A percentile compares a stretch with the other conserved stretches of the same genome.
These are phyloP conservation scores for Tetragnatha montana DNA, from an alignment of 2,888 invertebrate species.

Conservation along the genomic window DNA sequence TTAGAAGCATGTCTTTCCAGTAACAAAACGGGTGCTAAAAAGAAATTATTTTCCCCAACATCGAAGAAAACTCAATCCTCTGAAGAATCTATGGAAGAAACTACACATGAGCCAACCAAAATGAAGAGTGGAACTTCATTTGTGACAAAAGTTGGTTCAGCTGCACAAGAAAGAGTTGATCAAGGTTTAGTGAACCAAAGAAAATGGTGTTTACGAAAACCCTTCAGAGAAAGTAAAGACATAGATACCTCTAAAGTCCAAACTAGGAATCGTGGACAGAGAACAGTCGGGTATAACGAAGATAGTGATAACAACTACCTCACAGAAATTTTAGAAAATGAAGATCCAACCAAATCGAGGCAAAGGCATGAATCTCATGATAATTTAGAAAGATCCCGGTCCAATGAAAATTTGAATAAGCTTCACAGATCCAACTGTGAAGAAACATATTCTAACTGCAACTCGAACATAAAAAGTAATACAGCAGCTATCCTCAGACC, in stretches of 20 bases:
- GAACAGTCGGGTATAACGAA: slow-evolving; percentile 76
- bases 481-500: slow-evolving; percentile 39
- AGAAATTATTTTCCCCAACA: not conserved
- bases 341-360: slow-evolving; percentile 31
- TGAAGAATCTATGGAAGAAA: not conserved
- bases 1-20: not conserved
- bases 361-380: not conserved
- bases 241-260: slow-evolving; percentile 29
- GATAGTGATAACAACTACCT: slow-evolving; percentile 73
- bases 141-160: not conserved
- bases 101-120: not conserved
- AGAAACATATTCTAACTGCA: not conserved
- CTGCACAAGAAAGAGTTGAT: not conserved
- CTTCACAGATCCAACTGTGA: not conserved
- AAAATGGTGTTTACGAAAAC: slow-evolving; percentile 44
- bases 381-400: not conserved
- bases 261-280: slow-evolving; percentile 75
- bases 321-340: slow-evolving; percentile 47
- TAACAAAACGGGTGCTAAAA: not conserved
- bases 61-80: slow-evolving; percentile 6
- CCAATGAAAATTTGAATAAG: not conserved
- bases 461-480: not conserved
- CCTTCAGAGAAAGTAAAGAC: slow-evolving; percentile 11
- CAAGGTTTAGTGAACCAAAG: slow-evolving; percentile 31
- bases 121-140: not conserved